Evolutionary conservation across 92 coral and sea anemone genomes (phyloP).

Genomic region (Ricordea florida): DNA sequence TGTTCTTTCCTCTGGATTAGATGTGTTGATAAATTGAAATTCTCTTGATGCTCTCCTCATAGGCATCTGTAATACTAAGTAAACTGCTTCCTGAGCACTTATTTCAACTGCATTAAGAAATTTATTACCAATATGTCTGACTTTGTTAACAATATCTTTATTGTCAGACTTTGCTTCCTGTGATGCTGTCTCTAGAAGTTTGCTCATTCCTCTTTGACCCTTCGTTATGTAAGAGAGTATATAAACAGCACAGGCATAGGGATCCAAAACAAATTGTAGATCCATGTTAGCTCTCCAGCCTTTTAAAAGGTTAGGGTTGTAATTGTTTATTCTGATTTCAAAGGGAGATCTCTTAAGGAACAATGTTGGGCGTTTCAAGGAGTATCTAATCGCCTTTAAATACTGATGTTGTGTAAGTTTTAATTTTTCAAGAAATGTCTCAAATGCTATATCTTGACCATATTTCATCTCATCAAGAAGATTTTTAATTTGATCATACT

Average conservation of each 20-base stretch:
- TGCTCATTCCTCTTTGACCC: slow-evolving; percentile 70
- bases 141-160: slow-evolving; percentile 40
- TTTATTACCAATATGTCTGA: slow-evolving; percentile 39
- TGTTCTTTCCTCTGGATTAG: slow-evolving; percentile 43
- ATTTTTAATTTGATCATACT: slow-evolving; percentile 11
- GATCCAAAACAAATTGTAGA: slow-evolving; percentile 52
- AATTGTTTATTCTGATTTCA: slow-evolving; percentile 38
- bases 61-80: slow-evolving; percentile 63
- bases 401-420: slow-evolving; percentile 27
- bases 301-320: slow-evolving; percentile 43
- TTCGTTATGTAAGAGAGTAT: slow-evolving; percentile 54
- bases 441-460: slow-evolving; percentile 45
- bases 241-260: slow-evolving; percentile 64
- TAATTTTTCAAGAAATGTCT: slow-evolving; percentile 39
- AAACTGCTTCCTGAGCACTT: slow-evolving; percentile 56
- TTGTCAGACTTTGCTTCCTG: slow-evolving; percentile 54
- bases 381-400: slow-evolving; percentile 20
- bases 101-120: slow-evolving; percentile 46
- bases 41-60: slow-evolving; percentile 50
- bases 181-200: slow-evolving; percentile 45
- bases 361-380: slow-evolving; percentile 47
- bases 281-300: slow-evolving; percentile 66
- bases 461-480: slow-evolving; percentile 47
- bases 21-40: slow-evolving; percentile 55
- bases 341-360: slow-evolving; percentile 33